Percentiles rank a stretch among this genome's conserved stretches.
Conservation (phyloP, 2,113 vertebrate species). For the Ifrita kowaldi region DNA sequence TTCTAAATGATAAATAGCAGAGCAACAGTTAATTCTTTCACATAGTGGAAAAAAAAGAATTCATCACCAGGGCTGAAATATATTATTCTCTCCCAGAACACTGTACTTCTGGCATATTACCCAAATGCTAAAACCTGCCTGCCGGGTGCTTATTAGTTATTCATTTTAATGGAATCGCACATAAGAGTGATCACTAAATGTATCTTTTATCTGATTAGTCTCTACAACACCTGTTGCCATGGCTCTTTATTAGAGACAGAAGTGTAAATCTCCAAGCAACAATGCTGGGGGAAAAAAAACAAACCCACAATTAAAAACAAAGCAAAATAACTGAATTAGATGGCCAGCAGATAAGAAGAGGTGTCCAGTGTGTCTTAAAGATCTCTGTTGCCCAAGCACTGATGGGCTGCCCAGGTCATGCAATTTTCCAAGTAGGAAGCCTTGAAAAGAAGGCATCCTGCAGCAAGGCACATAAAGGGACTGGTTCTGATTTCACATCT, state of each 20-base stretch:
- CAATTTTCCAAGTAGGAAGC: not conserved
- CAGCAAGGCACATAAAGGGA: not conserved
- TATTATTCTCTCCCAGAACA: not conserved
- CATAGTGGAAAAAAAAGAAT: not conserved
- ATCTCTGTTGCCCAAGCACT: not conserved
- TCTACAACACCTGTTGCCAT: not conserved
- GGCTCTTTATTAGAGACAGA: not conserved
- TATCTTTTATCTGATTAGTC: not conserved
- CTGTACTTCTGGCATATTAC: not conserved
- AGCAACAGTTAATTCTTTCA: not conserved
- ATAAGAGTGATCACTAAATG: not conserved
- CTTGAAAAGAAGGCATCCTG: not conserved
- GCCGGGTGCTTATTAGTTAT: slow-evolving; percentile 8
- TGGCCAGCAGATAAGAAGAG: not conserved
- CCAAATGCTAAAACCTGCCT: not conserved
- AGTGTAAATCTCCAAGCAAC: not conserved
- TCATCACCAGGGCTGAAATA: not conserved
- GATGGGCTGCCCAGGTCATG: not conserved
- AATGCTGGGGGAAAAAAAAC: accelerated
- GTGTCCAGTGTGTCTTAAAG: not conserved
- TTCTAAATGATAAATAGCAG: not conserved
- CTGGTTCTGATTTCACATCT: not conserved
- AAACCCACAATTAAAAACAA: not conserved
- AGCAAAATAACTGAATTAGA: not conserved
- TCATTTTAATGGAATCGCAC: not conserved